Conservation (phyloP, 2,797 vertebrate genomes). For the Melanotaenia trifasciata region DNA sequence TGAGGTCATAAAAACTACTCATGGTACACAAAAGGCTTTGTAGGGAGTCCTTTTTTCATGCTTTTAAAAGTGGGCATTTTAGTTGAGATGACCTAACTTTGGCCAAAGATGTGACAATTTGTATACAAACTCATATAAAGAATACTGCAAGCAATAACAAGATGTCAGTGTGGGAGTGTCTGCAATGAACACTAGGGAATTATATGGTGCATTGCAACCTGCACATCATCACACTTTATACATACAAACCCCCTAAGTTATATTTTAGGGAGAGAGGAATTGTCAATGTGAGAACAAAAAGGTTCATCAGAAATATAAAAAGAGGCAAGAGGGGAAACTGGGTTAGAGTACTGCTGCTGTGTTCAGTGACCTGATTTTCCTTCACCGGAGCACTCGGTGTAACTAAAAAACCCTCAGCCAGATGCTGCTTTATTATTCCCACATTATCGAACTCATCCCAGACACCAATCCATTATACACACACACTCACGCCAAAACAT, state of each 20-base stretch:
- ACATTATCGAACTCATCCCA: conserved; percentile 20
- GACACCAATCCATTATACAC: conserved; percentile 11
- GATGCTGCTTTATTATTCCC: conserved; percentile 38
- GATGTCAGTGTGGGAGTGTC: conserved; percentile 2
- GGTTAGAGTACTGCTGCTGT: conserved; percentile 52
- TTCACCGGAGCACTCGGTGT: conserved; percentile 48
- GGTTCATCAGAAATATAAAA: conserved; percentile 20
- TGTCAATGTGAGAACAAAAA: neutral
- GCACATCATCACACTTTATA: neutral
- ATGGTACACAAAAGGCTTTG: neutral
- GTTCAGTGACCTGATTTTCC: conserved; percentile 71
- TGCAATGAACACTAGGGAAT: conserved; percentile 9
- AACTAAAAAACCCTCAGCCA: conserved; percentile 46
- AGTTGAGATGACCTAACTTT: neutral
- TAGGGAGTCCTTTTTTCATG: neutral
- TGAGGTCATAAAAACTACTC: neutral
- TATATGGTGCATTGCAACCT: conserved; percentile 24
- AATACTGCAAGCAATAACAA: neutral
- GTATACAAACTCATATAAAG: neutral
- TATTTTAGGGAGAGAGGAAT: neutral
- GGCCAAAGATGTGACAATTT: too few species aligned
- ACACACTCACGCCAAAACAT: conserved; percentile 12
- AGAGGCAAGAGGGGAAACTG: conserved; percentile 39
- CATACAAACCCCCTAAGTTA: neutral
- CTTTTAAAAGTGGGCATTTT: neutral